Percentiles rank a stretch among this genome's conserved stretches.
phyloP scores from a whole-genome alignment of 2,113 vertebrate genomes.

The Tilapia sparmanii region DNA sequence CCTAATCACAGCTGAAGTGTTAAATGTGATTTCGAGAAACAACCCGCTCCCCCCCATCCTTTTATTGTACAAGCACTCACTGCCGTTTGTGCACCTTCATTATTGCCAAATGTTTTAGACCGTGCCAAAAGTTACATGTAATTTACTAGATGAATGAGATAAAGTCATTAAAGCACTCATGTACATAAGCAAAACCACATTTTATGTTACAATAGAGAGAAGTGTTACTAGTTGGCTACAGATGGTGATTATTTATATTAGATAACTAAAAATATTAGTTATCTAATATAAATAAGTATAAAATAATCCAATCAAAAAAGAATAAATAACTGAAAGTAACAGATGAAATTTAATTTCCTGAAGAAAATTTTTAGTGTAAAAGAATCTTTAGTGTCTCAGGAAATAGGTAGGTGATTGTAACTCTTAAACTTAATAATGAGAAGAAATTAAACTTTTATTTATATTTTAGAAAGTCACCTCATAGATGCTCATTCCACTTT shows the following conservation, averaged over 20 bases:
- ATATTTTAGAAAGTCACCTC: not conserved
- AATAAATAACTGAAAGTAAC: not conserved
- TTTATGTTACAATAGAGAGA: fast-evolving
- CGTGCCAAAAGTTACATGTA: not conserved
- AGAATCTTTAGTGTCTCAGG: not conserved
- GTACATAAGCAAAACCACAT: fast-evolving
- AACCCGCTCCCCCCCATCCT: not conserved
- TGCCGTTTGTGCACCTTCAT: not conserved
- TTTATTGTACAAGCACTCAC: not conserved
- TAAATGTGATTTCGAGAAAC: not conserved
- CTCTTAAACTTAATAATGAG: not conserved
- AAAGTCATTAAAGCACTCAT: not conserved
- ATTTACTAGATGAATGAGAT: fast-evolving
- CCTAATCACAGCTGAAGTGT: not conserved
- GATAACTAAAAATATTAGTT: not conserved
- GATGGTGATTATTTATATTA: not conserved
- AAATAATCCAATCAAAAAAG: fast-evolving
- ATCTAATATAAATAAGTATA: not conserved
- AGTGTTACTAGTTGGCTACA: not conserved
- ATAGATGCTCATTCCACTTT: not conserved
- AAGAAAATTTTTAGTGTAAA: not conserved
- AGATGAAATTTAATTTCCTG: not conserved
- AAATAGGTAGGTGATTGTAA: fast-evolving
- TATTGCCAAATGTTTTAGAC: not conserved
- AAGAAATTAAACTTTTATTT: not conserved